Evolutionary conservation across 2,888 invertebrate genomes (phyloP), one percentile per base, ranked within the genome.

Genomic region (Drosophila fulvimacula): DNA sequence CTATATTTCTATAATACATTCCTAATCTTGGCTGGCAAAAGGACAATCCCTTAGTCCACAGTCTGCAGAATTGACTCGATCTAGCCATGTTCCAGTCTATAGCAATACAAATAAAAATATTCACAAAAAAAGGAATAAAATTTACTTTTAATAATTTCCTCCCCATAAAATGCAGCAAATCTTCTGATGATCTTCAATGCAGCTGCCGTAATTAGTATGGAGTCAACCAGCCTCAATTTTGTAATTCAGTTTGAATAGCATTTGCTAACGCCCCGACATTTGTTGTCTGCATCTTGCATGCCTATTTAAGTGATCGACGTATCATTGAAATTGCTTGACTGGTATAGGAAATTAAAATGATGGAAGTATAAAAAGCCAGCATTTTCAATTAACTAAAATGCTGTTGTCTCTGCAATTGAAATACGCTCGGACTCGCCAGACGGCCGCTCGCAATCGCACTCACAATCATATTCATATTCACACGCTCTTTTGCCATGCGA

Each of bases 401-500:
- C 64, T 67, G 69, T 78, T 78, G 76, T 70, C 82, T 76, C 83
- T 68, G 67, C 79, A 86, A 82, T 86, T 86, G 71, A 84, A 64
- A 65, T 41, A 62, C 38, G 55, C 36, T 36, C 30, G 32, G 39
- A 56, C 21, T 34, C 49, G 38, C 10, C 9, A 17, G 30, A 30
- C 17, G 10, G 39, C 39, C 32, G 44, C 21, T 15, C 41, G 38
- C 44, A 72, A 2, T 48, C 36, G 19, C 36, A 52, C 32, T 46
- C 51, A 62, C 62, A 69, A 36, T 55, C 75, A 59, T 76, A 78
- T 71, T 73, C 63, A 78, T 73, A 82, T 85, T 85, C 85, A 85
- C 85, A 85, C 85, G 89, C 87, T 89, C 85, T 89, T 89, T 87
- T 87, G 89, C 87, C 85, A 81, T 76, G 67, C 81, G 88, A 84